phyloP scores from a whole-genome alignment of 2,888 invertebrate species.

The Pasiphila rectangulata region DNA sequence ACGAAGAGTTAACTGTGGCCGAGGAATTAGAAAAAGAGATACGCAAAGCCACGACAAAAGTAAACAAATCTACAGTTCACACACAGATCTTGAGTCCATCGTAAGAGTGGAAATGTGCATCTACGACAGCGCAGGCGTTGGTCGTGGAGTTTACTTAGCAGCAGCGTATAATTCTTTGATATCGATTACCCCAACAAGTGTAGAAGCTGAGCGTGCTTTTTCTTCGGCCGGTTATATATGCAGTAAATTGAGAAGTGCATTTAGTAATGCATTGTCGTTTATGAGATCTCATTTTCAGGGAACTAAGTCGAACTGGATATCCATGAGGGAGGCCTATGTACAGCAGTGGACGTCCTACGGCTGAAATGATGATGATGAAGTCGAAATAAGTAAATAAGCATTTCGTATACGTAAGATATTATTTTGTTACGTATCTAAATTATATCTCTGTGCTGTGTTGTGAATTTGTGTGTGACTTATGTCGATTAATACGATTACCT shows the following conservation, averaged over 20 bases:
- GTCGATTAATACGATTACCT: too few relatives aligned
- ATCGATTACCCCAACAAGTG: constrained; percentile 22
- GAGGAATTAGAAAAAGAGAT: too few relatives aligned
- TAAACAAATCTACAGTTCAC: neutral
- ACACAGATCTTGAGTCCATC: constrained; percentile 15
- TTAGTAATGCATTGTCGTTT: neutral
- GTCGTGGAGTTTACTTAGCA: constrained; percentile 18
- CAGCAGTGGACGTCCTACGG: too few relatives aligned
- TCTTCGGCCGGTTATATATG: constrained; percentile 23
- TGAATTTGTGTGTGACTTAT: too few relatives aligned
- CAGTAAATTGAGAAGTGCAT: constrained; percentile 2
- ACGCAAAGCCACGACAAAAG: neutral
- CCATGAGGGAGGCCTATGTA: too few relatives aligned
- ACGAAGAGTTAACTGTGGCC: constrained; percentile 4
- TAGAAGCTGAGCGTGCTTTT: constrained; percentile 22
- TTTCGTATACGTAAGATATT: too few relatives aligned
- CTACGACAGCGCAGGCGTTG: constrained; percentile 15
- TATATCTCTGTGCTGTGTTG: too few relatives aligned
- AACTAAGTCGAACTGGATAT: too few relatives aligned
- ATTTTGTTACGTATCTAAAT: too few relatives aligned
- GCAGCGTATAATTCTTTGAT: constrained; percentile 17
- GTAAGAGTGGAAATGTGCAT: constrained; percentile 23
- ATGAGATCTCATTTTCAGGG: neutral
- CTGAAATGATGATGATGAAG: too few relatives aligned
- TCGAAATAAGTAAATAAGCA: too few relatives aligned